These are phyloP conservation scores for Malthinus flaveolus DNA, from an alignment of 2,888 invertebrate genomes.

Conservation along the genomic window DNA sequence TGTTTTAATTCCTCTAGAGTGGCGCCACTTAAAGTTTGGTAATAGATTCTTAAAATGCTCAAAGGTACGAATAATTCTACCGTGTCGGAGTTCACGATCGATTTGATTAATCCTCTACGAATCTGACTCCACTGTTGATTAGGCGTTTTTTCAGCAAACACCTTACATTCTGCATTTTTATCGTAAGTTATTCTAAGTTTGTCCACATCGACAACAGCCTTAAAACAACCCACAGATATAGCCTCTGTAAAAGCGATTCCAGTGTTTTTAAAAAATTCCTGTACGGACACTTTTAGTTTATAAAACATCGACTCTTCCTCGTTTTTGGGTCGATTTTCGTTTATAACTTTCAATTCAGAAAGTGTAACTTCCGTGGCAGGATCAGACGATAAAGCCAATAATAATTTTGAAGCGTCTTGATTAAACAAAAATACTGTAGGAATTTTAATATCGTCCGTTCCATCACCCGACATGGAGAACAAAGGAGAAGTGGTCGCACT, in stretches of 20 bases:
- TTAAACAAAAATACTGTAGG: slow-evolving; percentile 90
- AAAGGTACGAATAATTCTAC: slow-evolving; percentile 49
- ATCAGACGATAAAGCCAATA: slow-evolving; percentile 61
- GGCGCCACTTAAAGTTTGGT: slow-evolving; percentile 47
- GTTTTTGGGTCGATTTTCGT: slow-evolving; percentile 54
- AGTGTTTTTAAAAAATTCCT: slow-evolving; percentile 53
- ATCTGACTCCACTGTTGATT: slow-evolving; percentile 51
- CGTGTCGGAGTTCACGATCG: slow-evolving; percentile 46
- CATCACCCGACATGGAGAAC: slow-evolving; percentile 98
- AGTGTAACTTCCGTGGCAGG: slow-evolving; percentile 61
- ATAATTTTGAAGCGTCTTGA: slow-evolving; percentile 72
- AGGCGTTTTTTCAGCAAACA: slow-evolving; percentile 34
- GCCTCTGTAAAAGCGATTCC: slow-evolving; percentile 49
- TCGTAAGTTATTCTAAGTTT: slow-evolving; percentile 47
- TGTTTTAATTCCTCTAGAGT: slow-evolving; percentile 40
- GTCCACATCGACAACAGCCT: slow-evolving; percentile 47
- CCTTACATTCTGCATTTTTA: slow-evolving; percentile 29
- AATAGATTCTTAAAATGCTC: slow-evolving; percentile 50
- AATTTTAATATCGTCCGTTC: slow-evolving; percentile 80
- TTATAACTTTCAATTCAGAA: slow-evolving; percentile 55
- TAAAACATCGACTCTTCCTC: slow-evolving; percentile 56
- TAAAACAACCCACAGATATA: slow-evolving; percentile 47
- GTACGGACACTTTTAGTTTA: slow-evolving; percentile 53
- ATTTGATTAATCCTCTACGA: slow-evolving; percentile 47
- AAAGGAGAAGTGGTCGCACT: slow-evolving; percentile 76